Evolutionary conservation across 2,888 invertebrate genomes (phyloP), one percentile per base, ranked within the genome.

Genomic region (Lochmaea capreae): DNA sequence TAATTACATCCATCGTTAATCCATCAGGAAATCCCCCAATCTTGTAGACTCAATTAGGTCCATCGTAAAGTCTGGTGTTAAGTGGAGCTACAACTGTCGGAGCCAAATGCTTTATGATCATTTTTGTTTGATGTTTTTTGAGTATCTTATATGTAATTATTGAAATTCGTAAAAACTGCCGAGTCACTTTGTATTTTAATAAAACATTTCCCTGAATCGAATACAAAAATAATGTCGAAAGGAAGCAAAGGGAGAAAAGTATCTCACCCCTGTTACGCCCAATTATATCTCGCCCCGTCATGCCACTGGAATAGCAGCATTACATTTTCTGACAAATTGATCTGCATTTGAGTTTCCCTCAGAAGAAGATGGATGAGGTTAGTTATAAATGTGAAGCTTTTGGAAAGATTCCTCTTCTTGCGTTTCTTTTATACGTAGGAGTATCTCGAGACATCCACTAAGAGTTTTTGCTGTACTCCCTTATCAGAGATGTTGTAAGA

Each of bases 301-400:
- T 76, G 75, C 74, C 74, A 77, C 79, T 77, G 78, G 80, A 83
- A 83, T 83, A 81, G 85, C 83, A 84, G 86, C 85, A 87, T 87
- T 86, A 87, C 87, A 88, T 87, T 87, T 87, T 87, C 87, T 87
- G 87, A 88, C 88, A 88, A 88, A 88, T 88, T 87, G 87, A 87
- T 87, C 87, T 87, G 87, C 88, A 87, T 87, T 87, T 87, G 87
- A 87, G 87, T 86, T 84, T 82, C 84, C 86, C 85, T 82, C 79
- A 71, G 86, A 88, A 84, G 86, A 88, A 88, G 88, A 88, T 88
- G 87, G 88, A 88, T 88, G 88, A 88, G 87, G 87, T 87, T 88
- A 88, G 88, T 88, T 88, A 88, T 88, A 88, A 88, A 88, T 88
- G 88, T 88, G 88, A 87, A 87, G 88, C 87, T 87, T 88, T 87